These are phyloP conservation scores for Lamproptera curius DNA, from an alignment of 2,888 invertebrate genomes.

Conservation along the genomic window DNA sequence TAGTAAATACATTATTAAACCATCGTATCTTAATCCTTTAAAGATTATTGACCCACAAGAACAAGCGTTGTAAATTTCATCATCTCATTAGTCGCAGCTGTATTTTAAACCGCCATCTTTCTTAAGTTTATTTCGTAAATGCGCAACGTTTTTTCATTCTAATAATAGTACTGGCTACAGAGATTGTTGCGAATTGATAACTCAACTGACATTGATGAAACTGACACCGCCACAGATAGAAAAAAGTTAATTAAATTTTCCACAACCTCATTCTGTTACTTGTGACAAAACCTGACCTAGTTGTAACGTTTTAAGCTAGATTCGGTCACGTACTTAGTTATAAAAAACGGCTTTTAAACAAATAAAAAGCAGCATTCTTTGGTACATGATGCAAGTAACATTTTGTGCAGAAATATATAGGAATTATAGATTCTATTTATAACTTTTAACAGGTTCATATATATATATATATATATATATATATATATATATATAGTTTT, in stretches of 20 bases:
- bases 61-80: slow-evolving; percentile 19
- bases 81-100: slow-evolving; percentile 20
- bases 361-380: neutral
- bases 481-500: too few relatives aligned
- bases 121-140: slow-evolving; percentile 26
- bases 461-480: too few relatives aligned
- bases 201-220: slow-evolving; percentile 5
- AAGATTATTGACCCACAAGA: neutral
- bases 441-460: too few relatives aligned
- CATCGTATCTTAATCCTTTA: too few relatives aligned
- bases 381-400: too few relatives aligned
- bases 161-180: slow-evolving; percentile 20
- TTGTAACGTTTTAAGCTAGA: slow-evolving; percentile 5
- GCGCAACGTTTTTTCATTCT: slow-evolving; percentile 18
- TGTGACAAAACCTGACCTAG: slow-evolving; percentile 12
- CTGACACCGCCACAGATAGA: neutral
- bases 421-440: too few relatives aligned
- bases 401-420: too few relatives aligned
- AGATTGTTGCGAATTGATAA: slow-evolving; percentile 22
- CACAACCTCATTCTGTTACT: slow-evolving; percentile 1
- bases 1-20: too few relatives aligned
- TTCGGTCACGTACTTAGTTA: neutral
- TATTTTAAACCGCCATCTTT: slow-evolving; percentile 21
- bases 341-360: slow-evolving; percentile 1
- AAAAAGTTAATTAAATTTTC: slow-evolving; percentile 13